Conservation (phyloP, 1,140 invertebrate species). For the Paraescarpia echinospica region DNA sequence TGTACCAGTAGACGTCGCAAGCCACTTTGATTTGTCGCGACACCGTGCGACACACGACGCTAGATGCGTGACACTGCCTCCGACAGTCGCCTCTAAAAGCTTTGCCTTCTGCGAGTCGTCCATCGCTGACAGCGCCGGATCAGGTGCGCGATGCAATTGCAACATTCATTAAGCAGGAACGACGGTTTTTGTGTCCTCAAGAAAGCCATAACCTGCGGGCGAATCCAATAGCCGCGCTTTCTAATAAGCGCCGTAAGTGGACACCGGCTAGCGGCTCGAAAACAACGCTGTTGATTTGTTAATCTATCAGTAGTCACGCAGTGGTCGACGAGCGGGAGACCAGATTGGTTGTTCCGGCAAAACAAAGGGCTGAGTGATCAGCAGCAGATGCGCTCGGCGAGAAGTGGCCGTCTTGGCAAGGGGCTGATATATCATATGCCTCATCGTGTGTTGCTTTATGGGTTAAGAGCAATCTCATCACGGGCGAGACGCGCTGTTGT, state of each 20-base stretch:
- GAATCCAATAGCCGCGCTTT: not conserved
- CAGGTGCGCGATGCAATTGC: not conserved
- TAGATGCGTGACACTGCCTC: not conserved
- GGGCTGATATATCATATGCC: not conserved
- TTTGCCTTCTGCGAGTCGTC: not conserved
- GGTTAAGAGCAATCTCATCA: not conserved
- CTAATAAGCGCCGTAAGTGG: not conserved
- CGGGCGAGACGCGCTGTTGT: not conserved
- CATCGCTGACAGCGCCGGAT: not conserved
- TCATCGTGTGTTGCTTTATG: not conserved
- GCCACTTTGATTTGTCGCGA: not conserved
- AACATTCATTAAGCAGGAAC: not conserved
- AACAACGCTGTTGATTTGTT: slow-evolving; percentile 1
- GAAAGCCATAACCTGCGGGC: not conserved
- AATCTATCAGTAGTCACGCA: not conserved
- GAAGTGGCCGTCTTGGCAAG: not conserved
- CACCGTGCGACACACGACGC: not conserved
- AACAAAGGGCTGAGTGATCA: not conserved
- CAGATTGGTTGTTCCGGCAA: not conserved
- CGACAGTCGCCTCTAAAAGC: not conserved
- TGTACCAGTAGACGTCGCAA: not conserved
- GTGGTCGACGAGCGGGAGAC: not conserved
- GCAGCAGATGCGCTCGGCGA: not conserved
- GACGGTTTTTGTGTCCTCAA: not conserved
- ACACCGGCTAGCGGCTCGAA: not conserved